Evolutionary conservation across 2,113 vertebrate genomes (phyloP), one percentile per base, ranked within the genome.

Genomic region (Thamnaconus septentrionalis): DNA sequence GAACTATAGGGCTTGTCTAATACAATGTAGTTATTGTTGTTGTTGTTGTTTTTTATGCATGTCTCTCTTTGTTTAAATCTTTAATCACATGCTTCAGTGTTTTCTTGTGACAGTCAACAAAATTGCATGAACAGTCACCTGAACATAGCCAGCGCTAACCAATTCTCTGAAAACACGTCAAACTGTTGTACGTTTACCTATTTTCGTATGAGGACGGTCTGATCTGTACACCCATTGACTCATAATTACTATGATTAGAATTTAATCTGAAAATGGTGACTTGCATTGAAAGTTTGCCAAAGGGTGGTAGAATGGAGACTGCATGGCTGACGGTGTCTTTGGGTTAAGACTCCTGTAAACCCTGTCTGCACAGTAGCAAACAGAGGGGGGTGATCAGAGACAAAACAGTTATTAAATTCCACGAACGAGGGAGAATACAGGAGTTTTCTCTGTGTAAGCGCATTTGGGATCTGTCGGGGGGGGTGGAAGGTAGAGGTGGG

Each of bases 351-450:
- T 73, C 52, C 54, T 48, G 56, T 82, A 86, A 86, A 71, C 53
- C 59, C 64, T 69, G 69, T 74, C 78, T 88, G 82, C 81, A 84
- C 51, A 12, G 63, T 71, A 80, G 63, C 73, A 79, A 77, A 81
- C 69, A 74, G 50, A 79, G 41, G 80, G 59, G 56, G 39, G 52
- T 56, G 68, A 88, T 80, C 71, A 79, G 75, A 85, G 72, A 80
- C 73, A 81, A 88, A 90, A 82, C 83, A 90, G 81, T 85, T 54
- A 87, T 88, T 86, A 85, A 47, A 56, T 71, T 75, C 62, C 56
- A 75, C 59, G 68, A 74, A 85, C 79, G 18, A 84, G 43, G 55
- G 40, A 69, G 56, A 81, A 70, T 72, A 71, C 61, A 41, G 63
- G 31, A 63, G 61, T 49, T 31, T 49, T 31, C 18, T 31, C 18